Evolutionary conservation across 2,888 invertebrate species (phyloP), one percentile per base, ranked within the genome.

Genomic region (Cynaeus angustus): DNA sequence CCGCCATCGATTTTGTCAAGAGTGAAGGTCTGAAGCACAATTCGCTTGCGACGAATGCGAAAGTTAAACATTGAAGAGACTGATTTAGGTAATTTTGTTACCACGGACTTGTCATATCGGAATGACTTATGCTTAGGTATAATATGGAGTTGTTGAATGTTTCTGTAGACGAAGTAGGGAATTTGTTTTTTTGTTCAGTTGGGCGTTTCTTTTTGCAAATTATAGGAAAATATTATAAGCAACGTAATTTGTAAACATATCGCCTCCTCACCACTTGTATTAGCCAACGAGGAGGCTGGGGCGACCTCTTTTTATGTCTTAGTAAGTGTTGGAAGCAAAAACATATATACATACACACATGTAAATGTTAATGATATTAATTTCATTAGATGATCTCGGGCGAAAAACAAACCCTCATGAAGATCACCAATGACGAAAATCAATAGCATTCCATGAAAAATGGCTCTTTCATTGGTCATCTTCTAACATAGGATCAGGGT

Each of bases 1-100:
- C 94, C 72, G 91, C 93, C 86, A 94, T 94, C 71, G 94, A 94
- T 87, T 94, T 94, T 85, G 87, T 89, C 30, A 90, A 91, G 83
- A 89, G 90, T 83, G 90, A 62, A 13, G 59, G 53, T 21, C 45
- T 68, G 33, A 58, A 59, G 33, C 66, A 67, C 16, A 67, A 67
- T 16, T 30, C 66, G 55, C 12, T 56, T 12, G 43, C 65, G 53
- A 12, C 46, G 38, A 66, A 66, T 13, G 66, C 56, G 28, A 56
- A 56, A 38, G 38, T 56, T 37, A 65, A 65, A 33, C 65, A 65
- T 21, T 66, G 38, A 52, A 56, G 66, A 56, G 66, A 56, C 56
- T 56, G 66, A 56, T 56, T 65, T 66, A 56, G 55, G 53, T 65
- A 53, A 53, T 55, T 65, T 43, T 26, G 53, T 53, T 55, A 53